Conservation (phyloP, 2,797 vertebrate species). For the Scolopax bukidnonensis region DNA sequence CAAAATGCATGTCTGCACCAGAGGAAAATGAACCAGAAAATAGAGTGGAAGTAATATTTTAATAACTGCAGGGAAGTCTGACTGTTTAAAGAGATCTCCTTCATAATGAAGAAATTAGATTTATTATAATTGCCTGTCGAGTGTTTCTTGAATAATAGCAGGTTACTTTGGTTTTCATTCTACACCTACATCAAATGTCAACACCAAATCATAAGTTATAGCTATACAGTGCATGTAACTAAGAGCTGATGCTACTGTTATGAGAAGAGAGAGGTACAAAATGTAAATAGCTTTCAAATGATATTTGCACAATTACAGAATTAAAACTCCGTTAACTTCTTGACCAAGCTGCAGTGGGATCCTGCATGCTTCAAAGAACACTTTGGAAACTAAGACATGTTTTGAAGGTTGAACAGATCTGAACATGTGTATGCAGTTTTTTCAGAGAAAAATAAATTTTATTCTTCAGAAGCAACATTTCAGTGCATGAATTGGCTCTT, state of each 20-base stretch:
- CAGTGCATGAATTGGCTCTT: neutral
- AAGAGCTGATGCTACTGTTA: constrained; percentile 33
- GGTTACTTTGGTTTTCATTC: constrained; percentile 27
- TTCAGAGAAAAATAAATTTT: constrained; percentile 60
- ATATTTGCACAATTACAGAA: constrained; percentile 31
- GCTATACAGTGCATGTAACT: neutral
- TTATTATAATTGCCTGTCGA: constrained; percentile 32
- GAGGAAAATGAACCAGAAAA: constrained; percentile 50
- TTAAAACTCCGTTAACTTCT: neutral
- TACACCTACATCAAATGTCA: constrained; percentile 42
- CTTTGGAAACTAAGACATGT: constrained; percentile 45
- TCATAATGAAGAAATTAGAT: constrained; percentile 39
- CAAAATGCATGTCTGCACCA: neutral
- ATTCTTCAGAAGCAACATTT: constrained; percentile 49
- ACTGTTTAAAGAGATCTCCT: constrained; percentile 29
- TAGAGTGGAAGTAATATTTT: constrained; percentile 57
- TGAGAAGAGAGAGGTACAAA: constrained; percentile 1
- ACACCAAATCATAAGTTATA: constrained; percentile 31
- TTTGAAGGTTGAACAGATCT: constrained; percentile 64
- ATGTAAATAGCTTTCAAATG: constrained; percentile 53
- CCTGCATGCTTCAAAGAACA: constrained; percentile 37
- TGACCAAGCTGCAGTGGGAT: constrained; percentile 15
- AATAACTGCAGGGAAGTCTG: constrained; percentile 38
- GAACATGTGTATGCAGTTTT: constrained; percentile 64
- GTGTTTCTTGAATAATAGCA: constrained; percentile 35